A percentile compares a stretch with the other conserved stretches of the same genome.
Evolutionary conservation across 2,113 vertebrate genomes (phyloP).

Genomic region (Labeo rohita): DNA sequence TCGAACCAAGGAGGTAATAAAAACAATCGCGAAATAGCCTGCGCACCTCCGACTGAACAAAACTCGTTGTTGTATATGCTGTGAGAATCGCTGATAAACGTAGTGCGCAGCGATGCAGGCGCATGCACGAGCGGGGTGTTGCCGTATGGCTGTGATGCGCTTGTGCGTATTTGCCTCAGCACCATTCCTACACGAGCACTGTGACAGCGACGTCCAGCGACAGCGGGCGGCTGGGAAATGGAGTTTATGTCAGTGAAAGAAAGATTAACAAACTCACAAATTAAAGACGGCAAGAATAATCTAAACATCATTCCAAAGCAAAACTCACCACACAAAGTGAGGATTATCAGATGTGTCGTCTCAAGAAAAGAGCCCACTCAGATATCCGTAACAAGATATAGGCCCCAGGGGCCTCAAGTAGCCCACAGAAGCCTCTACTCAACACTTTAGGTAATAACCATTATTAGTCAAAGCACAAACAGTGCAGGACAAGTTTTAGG

Average conservation of each 20-base stretch:
- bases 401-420: not conserved
- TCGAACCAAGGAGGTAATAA: not conserved
- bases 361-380: not conserved
- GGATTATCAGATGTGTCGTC: not conserved
- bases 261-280: not conserved
- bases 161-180: slow-evolving; percentile 62
- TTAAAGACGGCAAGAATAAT: not conserved
- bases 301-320: not conserved
- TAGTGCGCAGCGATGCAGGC: slow-evolving; percentile 13
- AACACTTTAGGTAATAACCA: not conserved
- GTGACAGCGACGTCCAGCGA: not conserved
- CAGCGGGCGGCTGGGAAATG: slow-evolving; percentile 57
- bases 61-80: not conserved
- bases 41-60: not conserved
- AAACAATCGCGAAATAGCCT: not conserved
- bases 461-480: not conserved
- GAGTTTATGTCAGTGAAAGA: slow-evolving; percentile 53
- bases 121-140: slow-evolving; percentile 61
- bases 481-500: not conserved
- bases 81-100: not conserved
- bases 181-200: slow-evolving; percentile 60
- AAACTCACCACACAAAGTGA: not conserved
- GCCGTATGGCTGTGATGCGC: slow-evolving; percentile 60
- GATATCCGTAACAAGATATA: not conserved
- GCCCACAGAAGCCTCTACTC: not conserved